phyloP scores from a whole-genome alignment of 2,888 invertebrate species.

The Gandaritis pyraliata region DNA sequence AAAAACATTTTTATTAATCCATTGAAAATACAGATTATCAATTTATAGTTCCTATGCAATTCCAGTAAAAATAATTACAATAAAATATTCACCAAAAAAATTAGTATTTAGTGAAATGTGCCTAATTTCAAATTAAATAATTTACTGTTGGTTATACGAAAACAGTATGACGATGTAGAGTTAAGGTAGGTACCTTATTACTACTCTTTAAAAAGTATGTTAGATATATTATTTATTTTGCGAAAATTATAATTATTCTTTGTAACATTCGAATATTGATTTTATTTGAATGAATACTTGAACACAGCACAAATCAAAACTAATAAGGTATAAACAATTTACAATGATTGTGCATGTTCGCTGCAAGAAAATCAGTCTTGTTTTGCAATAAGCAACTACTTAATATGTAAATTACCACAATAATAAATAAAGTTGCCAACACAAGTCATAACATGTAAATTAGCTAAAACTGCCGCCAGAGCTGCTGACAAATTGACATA shows the following conservation, averaged over 20 bases:
- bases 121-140: too few relatives aligned
- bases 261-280: too few relatives aligned
- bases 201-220: too few relatives aligned
- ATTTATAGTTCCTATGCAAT: conserved; percentile 19
- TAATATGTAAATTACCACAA: conserved; percentile 10
- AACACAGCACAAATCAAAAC: background rate
- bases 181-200: too few relatives aligned
- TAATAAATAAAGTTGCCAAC: conserved; percentile 17
- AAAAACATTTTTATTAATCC: conserved; percentile 41
- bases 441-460: conserved; percentile 13
- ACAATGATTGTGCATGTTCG: background rate
- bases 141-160: too few relatives aligned
- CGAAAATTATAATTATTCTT: too few relatives aligned
- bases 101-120: background rate
- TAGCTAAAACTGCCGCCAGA: conserved; percentile 27
- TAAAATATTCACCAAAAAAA: background rate
- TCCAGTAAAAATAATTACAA: conserved; percentile 11
- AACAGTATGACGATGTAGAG: too few relatives aligned
- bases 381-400: conserved; percentile 26
- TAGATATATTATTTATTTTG: too few relatives aligned
- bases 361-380: conserved; percentile 45
- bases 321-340: background rate
- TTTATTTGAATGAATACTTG: background rate
- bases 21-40: conserved; percentile 39
- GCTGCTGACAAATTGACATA: conserved; percentile 41